A percentile compares a stretch with the other conserved stretches of the same genome.
These are phyloP conservation scores for Pelochelys cantorii DNA, from an alignment of 2,797 vertebrate species.

Conservation along the genomic window DNA sequence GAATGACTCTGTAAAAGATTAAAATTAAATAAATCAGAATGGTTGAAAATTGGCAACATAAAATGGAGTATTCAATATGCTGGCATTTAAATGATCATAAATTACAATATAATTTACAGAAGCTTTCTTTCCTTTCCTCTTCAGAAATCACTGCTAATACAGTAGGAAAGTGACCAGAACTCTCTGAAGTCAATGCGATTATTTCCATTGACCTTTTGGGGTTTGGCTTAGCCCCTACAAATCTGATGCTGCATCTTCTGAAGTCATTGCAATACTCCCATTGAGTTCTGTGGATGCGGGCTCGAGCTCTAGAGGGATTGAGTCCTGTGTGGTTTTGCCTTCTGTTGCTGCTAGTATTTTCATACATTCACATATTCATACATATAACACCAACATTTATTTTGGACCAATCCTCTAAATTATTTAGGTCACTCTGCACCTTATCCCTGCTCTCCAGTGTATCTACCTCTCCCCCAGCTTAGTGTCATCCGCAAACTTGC, in stretches of 20 bases:
- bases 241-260: neutral
- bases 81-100: neutral
- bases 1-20: neutral
- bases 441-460: too few relatives aligned
- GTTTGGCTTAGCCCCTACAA: neutral
- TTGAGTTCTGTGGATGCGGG: neutral
- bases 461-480: too few relatives aligned
- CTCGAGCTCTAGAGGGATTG: neutral
- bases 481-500: too few relatives aligned
- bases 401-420: too few relatives aligned
- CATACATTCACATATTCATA: neutral
- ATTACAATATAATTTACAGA: neutral
- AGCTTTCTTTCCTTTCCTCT: neutral
- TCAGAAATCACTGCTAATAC: neutral
- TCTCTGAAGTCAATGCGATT: neutral
- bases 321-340: neutral
- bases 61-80: neutral
- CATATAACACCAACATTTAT: too few relatives aligned
- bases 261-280: neutral
- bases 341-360: conserved; percentile 36
- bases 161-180: neutral
- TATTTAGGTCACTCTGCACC: too few relatives aligned
- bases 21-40: neutral
- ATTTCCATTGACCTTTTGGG: neutral
- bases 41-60: neutral